Evolutionary conservation across 64 coral and sea anemone genomes (phyloP), one percentile per base, ranked within the genome.

Genomic region (Dendrophyllia cribrosa): DNA sequence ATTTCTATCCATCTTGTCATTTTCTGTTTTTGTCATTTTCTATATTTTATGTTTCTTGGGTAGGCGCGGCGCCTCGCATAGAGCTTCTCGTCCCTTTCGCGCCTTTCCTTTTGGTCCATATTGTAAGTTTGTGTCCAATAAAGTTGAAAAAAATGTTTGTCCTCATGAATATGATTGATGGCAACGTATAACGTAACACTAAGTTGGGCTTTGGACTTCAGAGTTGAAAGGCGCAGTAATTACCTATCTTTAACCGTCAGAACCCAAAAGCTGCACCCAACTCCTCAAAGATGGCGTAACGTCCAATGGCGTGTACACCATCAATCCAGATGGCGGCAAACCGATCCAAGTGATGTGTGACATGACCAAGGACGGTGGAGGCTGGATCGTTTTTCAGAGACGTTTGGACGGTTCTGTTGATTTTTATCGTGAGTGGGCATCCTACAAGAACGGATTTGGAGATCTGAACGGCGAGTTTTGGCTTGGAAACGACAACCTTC

Each of bases 361-460:
- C 56, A 86, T 88, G 51, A 58, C 43, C 45, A 88, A 85, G 15
- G 78, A 93, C 58, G 92, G 92, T 24, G 92, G 92, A 69, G 92
- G 92, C 2, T 93, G 92, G 92, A 87, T 63, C 50, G 85, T 88
- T 19, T 93, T 93, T 20, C 92, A 93, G 25, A 78, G 86, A 94
- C 53, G 92, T 73, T 21, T 72, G 21, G 67, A 89, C 59, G 80
- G 50, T 60, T 75, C 76, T 25, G 69, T 79, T 56, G 58, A n/a
- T 13, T 94, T 94, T 65, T 43, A 21, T 4, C 76, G 43, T 10
- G 52, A 20, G 43, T 94, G 92, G 92, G 69, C 68, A 11, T 68
- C 88, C 66, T 94, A 94, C 21, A 74, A 78, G 60, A 87, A 78
- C 22, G 92, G 92, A 22, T 94, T 94, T 58, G 92, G 92, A 34